Base-by-base conservation (phyloP, 2,888 invertebrate species). In the Thecocarcelia acutangulata region DNA sequence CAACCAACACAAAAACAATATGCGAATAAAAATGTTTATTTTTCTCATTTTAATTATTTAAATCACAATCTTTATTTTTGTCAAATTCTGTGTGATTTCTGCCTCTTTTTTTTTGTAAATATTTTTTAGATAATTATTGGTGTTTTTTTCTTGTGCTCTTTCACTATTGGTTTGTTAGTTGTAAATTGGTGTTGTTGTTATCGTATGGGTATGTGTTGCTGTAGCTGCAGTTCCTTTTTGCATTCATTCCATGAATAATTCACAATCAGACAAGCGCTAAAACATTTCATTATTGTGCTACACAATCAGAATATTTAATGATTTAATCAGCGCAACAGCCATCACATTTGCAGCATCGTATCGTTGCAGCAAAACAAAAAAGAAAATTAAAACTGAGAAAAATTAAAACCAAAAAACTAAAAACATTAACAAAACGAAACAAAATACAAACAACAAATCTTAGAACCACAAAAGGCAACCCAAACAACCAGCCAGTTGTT, bases 271-370 rank as follows among this genome's bases (percentile, higher is more conserved):
- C 88, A 88, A 89, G 88, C 89, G 89, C 86, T 87, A 88, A 89
- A 88, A 88, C 88, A 89, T 89, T 89, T 89, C 90, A 88, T 89
- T 89, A 89, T 89, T 87, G 87, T 86, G 88, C 90, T 87, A 88
- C 90, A 89, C 89, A 88, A 89, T 89, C 88, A 85, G 88, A 88
- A 89, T 89, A 89, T 89, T 88, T 89, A 88, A 88, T 89, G 88
- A 88, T 88, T 89, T 88, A 88, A 84, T 83, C 84, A 84, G 84
- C 81, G 82, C 82, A 82, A 78, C 82, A 82, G 82, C 80, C 83
- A 82, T 83, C 84, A 84, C 83, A 83, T 84, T 83, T 80, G 74
- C 75, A 78, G 74, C 80, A 78, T 74, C 80, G 64, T 74, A 78
- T 66, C 74, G 72, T 75, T 74, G 70, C 64, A 69, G 52, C 72